Conservation (phyloP, 2,113 vertebrate genomes). For the Albula goreensis region DNA sequence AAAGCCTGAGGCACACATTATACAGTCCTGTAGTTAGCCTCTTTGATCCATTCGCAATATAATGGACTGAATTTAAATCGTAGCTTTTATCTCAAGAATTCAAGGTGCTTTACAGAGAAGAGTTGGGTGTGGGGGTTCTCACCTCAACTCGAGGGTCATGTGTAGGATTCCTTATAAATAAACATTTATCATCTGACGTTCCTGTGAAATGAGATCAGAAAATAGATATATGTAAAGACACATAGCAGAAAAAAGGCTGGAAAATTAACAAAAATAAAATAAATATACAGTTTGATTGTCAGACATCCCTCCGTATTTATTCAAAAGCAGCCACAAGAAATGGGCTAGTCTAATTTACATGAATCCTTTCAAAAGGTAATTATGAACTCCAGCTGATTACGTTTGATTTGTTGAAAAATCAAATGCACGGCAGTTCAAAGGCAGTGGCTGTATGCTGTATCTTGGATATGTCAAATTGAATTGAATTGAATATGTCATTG, state of each 20-base stretch:
- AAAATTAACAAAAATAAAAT: not conserved
- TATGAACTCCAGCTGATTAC: not conserved
- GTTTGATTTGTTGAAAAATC: not conserved
- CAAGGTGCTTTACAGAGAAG: not conserved
- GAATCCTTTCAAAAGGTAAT: not conserved
- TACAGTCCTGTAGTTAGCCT: not conserved
- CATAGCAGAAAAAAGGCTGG: not conserved
- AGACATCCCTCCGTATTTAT: not conserved
- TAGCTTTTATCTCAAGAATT: not conserved
- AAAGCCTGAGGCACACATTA: not conserved
- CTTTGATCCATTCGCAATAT: not conserved
- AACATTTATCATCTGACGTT: too few relatives aligned
- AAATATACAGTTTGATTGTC: not conserved
- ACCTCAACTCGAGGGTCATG: too few relatives aligned
- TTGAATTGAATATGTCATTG: too few relatives aligned
- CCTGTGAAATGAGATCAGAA: not conserved
- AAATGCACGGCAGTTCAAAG: not conserved
- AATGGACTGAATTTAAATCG: not conserved
- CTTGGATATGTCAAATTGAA: not conserved
- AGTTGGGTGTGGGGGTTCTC: not conserved
- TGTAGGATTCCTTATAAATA: too few relatives aligned
- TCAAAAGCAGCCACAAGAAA: too few relatives aligned
- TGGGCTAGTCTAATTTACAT: not conserved
- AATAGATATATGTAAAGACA: not conserved
- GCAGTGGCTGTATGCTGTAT: not conserved